A percentile compares a stretch with the other conserved stretches of the same genome.
Evolutionary conservation across 2,797 vertebrate species (phyloP).

Genomic region (Alectoris magna): DNA sequence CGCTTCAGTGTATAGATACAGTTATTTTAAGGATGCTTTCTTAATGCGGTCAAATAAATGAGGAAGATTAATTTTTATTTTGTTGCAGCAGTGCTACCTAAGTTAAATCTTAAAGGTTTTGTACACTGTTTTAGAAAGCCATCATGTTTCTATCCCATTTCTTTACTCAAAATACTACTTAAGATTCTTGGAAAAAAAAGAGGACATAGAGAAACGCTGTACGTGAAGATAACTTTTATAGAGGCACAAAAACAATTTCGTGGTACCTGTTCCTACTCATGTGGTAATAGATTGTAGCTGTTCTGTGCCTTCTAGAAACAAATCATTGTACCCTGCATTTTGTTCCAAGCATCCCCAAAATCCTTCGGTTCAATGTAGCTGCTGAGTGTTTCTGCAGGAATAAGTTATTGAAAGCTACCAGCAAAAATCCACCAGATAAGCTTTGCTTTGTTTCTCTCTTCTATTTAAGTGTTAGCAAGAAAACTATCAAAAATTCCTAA

Average conservation of each 20-base stretch:
- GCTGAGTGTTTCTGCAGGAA: background rate
- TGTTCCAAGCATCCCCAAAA: background rate
- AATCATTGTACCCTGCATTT: background rate
- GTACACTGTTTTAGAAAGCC: background rate
- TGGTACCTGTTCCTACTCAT: background rate
- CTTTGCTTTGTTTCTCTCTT: background rate
- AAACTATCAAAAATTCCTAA: background rate
- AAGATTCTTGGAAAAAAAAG: background rate
- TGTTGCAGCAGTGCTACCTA: background rate
- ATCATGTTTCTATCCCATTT: background rate
- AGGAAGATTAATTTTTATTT: background rate
- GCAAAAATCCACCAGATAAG: rapidly evolving
- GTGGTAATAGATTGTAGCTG: background rate
- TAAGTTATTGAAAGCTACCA: background rate
- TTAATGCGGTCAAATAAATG: background rate
- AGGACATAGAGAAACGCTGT: background rate
- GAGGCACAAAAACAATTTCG: background rate
- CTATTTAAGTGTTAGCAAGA: background rate
- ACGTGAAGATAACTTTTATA: background rate
- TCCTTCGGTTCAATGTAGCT: background rate
- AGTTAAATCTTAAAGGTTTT: background rate
- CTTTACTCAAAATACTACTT: background rate
- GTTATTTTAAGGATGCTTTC: background rate
- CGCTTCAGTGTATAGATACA: background rate
- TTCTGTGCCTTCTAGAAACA: background rate